These are phyloP conservation scores for Deroplatys truncata DNA, from an alignment of 2,888 invertebrate species.

Conservation along the genomic window DNA sequence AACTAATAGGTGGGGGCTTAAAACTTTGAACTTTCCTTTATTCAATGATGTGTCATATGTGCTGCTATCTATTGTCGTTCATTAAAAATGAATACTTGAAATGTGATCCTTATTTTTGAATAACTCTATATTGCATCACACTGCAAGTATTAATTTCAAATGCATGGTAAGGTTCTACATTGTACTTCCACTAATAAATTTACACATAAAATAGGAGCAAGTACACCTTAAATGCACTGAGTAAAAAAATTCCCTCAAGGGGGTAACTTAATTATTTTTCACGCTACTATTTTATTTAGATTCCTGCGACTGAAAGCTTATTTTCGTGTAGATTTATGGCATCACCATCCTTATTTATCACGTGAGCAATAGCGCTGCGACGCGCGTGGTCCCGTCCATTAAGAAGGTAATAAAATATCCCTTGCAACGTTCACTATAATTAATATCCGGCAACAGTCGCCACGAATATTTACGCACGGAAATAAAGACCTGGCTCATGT, in stretches of 20 bases:
- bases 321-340: background rate
- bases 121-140: too few relatives aligned
- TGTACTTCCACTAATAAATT: too few relatives aligned
- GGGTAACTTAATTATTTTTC: background rate
- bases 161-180: too few relatives aligned
- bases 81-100: too few relatives aligned
- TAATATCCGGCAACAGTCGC: background rate
- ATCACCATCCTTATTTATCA: background rate
- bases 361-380: background rate
- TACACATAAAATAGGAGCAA: background rate
- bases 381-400: background rate
- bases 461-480: background rate
- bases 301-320: background rate
- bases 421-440: background rate
- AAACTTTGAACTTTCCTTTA: too few relatives aligned
- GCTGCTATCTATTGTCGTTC: too few relatives aligned
- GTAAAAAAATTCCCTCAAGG: background rate
- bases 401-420: background rate
- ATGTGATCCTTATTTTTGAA: too few relatives aligned
- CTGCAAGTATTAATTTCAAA: too few relatives aligned
- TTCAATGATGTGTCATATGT: too few relatives aligned
- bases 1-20: too few relatives aligned
- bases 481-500: background rate
- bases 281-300: background rate
- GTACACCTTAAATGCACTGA: background rate